Conservation (phyloP, 2,113 vertebrate genomes). For the Rafetus swinhoei region DNA sequence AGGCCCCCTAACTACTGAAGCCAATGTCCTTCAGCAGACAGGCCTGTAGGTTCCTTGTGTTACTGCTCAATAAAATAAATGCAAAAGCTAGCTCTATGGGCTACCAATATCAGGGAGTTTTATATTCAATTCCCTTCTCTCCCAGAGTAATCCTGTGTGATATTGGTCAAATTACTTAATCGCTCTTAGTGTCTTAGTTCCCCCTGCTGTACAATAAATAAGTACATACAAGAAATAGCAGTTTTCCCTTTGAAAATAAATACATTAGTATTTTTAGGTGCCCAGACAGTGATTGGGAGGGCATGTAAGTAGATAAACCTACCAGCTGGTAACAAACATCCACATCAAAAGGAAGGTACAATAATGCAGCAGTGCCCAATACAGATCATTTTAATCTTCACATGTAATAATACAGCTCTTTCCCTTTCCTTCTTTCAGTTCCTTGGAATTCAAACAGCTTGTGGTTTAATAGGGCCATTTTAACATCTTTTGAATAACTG, state of each 20-base stretch:
- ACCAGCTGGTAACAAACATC: slow-evolving; percentile 45
- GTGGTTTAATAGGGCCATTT: slow-evolving; percentile 61
- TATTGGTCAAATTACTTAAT: background rate
- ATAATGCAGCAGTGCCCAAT: slow-evolving; percentile 8
- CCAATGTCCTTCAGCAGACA: background rate
- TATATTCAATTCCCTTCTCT: background rate
- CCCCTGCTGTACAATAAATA: background rate
- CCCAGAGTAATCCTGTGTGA: background rate
- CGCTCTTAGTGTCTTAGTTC: background rate
- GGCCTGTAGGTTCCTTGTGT: background rate
- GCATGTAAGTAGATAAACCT: slow-evolving; percentile 42
- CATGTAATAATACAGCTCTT: slow-evolving; percentile 27
- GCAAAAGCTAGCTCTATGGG: background rate
- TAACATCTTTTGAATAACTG: slow-evolving; percentile 57
- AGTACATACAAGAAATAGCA: background rate
- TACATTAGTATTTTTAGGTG: slow-evolving; percentile 30
- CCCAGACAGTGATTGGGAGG: background rate
- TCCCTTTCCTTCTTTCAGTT: slow-evolving; percentile 36
- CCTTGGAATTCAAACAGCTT: slow-evolving; percentile 28
- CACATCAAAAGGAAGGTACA: background rate
- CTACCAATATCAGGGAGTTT: background rate
- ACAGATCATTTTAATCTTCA: background rate
- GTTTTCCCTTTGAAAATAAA: background rate
- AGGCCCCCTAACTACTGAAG: background rate
- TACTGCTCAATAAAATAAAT: background rate